These are phyloP conservation scores for Xanthorhoe spadicearia DNA, from an alignment of 2,888 invertebrate species.

Conservation along the genomic window DNA sequence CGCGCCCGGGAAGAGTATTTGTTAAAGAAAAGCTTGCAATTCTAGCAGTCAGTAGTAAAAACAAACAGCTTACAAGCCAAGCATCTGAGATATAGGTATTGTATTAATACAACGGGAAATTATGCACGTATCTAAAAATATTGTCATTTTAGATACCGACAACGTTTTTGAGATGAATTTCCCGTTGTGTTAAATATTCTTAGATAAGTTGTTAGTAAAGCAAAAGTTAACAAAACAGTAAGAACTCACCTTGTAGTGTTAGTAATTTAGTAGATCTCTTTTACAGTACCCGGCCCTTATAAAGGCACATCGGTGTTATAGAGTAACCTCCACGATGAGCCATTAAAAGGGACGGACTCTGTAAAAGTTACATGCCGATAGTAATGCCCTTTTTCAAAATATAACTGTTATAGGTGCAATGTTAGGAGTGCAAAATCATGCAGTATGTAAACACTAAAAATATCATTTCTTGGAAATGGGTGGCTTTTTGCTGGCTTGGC, in stretches of 20 bases:
- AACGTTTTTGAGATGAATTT: no score
- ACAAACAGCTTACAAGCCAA: neutral
- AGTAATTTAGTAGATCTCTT: constrained; percentile 26
- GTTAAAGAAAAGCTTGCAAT: no score
- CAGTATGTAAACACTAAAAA: neutral
- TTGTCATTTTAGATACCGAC: no score
- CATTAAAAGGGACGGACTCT: constrained; percentile 8
- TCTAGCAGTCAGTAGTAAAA: neutral
- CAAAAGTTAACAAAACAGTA: constrained; percentile 10
- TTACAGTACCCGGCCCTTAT: constrained; percentile 20
- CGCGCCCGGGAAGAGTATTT: no score
- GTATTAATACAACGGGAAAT: no score
- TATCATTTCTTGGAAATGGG: no score
- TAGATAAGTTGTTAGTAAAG: constrained; percentile 20
- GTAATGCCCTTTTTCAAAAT: neutral
- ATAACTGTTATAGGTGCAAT: no score
- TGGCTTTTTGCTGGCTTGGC: no score
- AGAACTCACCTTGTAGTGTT: constrained; percentile 32
- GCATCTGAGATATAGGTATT: no score
- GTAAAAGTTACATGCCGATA: neutral
- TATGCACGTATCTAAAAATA: no score
- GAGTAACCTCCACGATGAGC: constrained; percentile 13
- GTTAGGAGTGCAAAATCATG: neutral
- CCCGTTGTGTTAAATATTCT: no score
- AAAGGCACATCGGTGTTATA: constrained; percentile 25